Evolutionary conservation across 2,113 vertebrate genomes (phyloP), one percentile per base, ranked within the genome.

Genomic region (Brachirus orientalis): DNA sequence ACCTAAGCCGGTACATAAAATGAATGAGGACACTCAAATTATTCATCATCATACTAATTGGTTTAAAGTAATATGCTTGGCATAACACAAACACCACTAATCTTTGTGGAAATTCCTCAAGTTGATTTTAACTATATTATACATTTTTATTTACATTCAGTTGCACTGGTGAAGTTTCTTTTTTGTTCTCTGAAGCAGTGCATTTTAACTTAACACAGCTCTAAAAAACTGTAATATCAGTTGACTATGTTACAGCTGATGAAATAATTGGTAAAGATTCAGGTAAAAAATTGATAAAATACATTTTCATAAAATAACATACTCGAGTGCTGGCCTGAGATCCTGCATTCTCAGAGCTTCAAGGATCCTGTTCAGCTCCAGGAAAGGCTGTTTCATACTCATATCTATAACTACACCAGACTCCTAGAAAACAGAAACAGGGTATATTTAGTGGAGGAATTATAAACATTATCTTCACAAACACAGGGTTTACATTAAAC

Each of bases 331-430:
- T 1, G 95, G 95, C 62, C 94, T 84, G 44, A 96, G 92, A 80
- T 96, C 93, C 83, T 95, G 95, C 86, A 94, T 93, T 10, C 95
- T 93, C 75, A 96, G 91, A 57, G 95, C 95, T 91, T 96, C 95
- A 38, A 96, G 84, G 77, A 96, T 96, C 68, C 95, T 90, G 85
- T 96, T 96, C 63, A 96, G 79, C 80, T 96, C 95, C 69, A 96
- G 84, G 75, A 96, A 96, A 44, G 95, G 95, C 82, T 95, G 94
- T 84, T 96, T 96, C 91, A 96, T 94, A 84, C 93, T 94, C 94
- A 95, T 92, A 72, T 96, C 95, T 80, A 96, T 95, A 53, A 94
- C 92, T 57, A 96, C 90, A 3, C 93, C 95, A 4, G 95, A 96
- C 79, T 96, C 95, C 95, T 96, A 63, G 6, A 74, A 73, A 54